Base-by-base conservation (phyloP, 2,888 invertebrate genomes). In the Melolontha melolontha region DNA sequence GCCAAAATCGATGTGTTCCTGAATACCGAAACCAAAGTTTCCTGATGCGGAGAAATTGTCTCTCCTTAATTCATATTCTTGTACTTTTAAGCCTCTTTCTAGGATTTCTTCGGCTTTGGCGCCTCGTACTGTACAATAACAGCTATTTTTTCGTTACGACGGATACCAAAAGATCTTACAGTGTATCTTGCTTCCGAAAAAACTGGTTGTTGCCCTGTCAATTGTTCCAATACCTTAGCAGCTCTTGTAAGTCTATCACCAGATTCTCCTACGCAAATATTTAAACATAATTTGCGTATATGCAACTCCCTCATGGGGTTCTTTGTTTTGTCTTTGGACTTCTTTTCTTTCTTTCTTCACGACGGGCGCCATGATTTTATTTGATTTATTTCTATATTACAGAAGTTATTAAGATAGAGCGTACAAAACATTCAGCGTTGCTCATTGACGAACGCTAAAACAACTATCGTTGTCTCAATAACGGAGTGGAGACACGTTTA, bases 151-250 rank as follows among this genome's bases (percentile, higher is more conserved):
- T 99, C 99, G 89, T 99, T 99, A 91, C 99, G 95, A 81, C 99
- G 91, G 82, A 99, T 99, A 80, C 99, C 98, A 81, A 99, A 99
- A 7, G 98, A 98, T 80, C 99, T 89, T 67, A 99, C 98, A 76
- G 98, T 99, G 85, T 98, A 99, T 75, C 98, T 91, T 70, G 99
- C 98, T 87, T 99, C 99, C n/a, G 98, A 98, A 86, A 98, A 98
- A 49, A 99, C 99, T 6, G 99, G 99, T 81, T 96, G 96, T 85
- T 99, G 99, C 47, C 99, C 98, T 79, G 99, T 99, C 77, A 99
- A 88, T 84, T 98, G 98, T 87, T 99, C 99, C 87, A 98, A 88
- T 84, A 94, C 95, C 90, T 96, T 96, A 70, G 95, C 95, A 78
- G 96, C 96, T 86, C 96, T 91, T 72, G 96, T 96, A 68, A 96